A percentile compares a stretch with the other conserved stretches of the same genome.
Evolutionary conservation across 2,113 vertebrate species (phyloP).

Genomic region (Oostethus manadensis): DNA sequence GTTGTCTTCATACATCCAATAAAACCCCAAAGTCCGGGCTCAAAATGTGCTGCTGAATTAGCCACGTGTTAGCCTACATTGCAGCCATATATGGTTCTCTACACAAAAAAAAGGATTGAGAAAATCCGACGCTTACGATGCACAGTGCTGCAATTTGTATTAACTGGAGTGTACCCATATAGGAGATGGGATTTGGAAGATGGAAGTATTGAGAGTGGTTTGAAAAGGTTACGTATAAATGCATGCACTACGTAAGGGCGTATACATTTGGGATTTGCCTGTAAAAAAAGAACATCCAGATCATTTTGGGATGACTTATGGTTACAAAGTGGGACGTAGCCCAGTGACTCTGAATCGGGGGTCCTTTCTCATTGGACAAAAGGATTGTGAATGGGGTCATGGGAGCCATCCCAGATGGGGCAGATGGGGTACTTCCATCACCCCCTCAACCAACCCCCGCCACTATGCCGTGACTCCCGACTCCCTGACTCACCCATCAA

Average conservation of each 20-base stretch:
- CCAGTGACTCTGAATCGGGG: constrained; percentile 32
- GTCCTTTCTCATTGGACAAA: constrained; percentile 31
- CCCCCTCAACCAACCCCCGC: constrained; percentile 3
- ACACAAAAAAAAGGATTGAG: constrained; percentile 30
- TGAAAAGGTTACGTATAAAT: not conserved
- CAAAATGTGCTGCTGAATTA: constrained; percentile 30
- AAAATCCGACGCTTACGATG: constrained; percentile 33
- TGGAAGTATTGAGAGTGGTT: constrained; percentile 5
- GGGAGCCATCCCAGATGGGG: constrained; percentile 64
- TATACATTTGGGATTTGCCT: not conserved
- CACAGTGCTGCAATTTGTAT: constrained; percentile 16
- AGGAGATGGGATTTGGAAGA: constrained; percentile 26
- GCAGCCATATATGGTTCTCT: not conserved
- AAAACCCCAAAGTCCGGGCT: constrained; percentile 22
- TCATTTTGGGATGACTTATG: constrained; percentile 44
- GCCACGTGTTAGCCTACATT: constrained; percentile 41
- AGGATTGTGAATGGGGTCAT: constrained; percentile 57
- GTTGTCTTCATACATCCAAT: constrained; percentile 35
- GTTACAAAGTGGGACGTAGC: constrained; percentile 48
- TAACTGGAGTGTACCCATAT: constrained; percentile 14
- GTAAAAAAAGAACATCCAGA: constrained; percentile 37
- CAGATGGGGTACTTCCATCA: constrained; percentile 40
- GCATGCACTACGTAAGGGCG: not conserved
- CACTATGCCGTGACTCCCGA: not conserved
- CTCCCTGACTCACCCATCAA: constrained; percentile 7